phyloP scores from a whole-genome alignment of 2,797 vertebrate species.

The Hozukius guyotensis region DNA sequence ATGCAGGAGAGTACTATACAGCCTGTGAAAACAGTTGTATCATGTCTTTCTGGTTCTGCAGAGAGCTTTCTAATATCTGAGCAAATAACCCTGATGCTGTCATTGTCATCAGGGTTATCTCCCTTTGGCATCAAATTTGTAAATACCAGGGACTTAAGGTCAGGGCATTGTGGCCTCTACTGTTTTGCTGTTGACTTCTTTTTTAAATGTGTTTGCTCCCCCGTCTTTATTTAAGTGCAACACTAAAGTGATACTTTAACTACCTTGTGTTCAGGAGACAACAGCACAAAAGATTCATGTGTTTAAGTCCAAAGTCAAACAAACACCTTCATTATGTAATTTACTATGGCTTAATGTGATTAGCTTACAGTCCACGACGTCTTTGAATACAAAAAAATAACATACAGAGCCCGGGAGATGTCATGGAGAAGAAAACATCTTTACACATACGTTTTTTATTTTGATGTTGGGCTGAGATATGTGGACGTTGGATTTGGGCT shows the following conservation, averaged over 20 bases:
- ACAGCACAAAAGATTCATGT: neutral
- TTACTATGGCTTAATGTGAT: neutral
- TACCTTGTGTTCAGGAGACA: neutral
- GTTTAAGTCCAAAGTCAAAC: neutral
- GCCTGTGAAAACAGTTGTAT: neutral
- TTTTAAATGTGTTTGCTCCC: neutral
- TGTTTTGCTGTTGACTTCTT: neutral
- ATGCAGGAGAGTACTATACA: neutral
- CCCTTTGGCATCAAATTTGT: neutral
- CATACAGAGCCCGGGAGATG: rapidly evolving
- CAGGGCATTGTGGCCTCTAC: too few relatives aligned
- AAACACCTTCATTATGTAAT: neutral
- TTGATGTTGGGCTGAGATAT: neutral
- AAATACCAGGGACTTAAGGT: neutral
- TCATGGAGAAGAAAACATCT: neutral
- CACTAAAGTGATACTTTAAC: neutral
- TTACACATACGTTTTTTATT: neutral
- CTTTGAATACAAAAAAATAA: neutral
- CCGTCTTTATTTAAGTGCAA: neutral
- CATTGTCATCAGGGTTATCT: neutral
- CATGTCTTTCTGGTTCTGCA: neutral
- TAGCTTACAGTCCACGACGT: neutral
- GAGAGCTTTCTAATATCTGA: neutral
- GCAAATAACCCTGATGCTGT: neutral
- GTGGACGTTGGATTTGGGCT: neutral